Evolutionary conservation across 2,888 invertebrate genomes (phyloP).

Genomic region (Salpingus planirostris): DNA sequence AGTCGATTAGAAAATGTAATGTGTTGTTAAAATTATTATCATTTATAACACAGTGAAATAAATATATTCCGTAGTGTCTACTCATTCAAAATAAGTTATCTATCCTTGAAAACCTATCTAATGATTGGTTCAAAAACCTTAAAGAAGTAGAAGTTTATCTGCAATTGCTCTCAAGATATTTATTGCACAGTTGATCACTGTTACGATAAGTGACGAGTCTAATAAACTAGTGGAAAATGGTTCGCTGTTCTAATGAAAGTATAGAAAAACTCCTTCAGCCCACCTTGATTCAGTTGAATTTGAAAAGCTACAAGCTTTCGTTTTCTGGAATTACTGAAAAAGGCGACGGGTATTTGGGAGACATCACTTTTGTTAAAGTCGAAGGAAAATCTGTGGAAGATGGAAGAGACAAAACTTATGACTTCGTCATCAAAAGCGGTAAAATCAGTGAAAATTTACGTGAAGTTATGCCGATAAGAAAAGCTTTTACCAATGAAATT

Average conservation of each 20-base stretch:
- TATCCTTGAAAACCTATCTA: too few species aligned
- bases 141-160: too few species aligned
- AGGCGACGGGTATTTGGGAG: slow-evolving; percentile 9
- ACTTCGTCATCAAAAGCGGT: slow-evolving; percentile 6
- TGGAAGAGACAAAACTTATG: slow-evolving; percentile 1
- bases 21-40: too few species aligned
- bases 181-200: too few species aligned
- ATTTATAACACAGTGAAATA: too few species aligned
- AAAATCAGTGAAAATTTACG: slow-evolving; percentile 3
- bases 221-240: too few species aligned
- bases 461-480: slow-evolving; percentile 4
- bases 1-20: too few species aligned
- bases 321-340: slow-evolving; percentile 7
- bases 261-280: slow-evolving; percentile 4
- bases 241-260: slow-evolving; percentile 4
- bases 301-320: slow-evolving; percentile 3
- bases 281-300: slow-evolving; percentile 2
- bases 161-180: too few species aligned
- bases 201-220: too few species aligned
- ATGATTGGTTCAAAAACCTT: too few species aligned
- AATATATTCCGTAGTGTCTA: too few species aligned
- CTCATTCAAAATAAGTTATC: too few species aligned
- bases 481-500: slow-evolving; percentile 7
- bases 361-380: slow-evolving; percentile 8
- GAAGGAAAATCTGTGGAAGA: not conserved